These are phyloP conservation scores for Netelia virgata DNA, from an alignment of 2,888 invertebrate species.

Conservation along the genomic window DNA sequence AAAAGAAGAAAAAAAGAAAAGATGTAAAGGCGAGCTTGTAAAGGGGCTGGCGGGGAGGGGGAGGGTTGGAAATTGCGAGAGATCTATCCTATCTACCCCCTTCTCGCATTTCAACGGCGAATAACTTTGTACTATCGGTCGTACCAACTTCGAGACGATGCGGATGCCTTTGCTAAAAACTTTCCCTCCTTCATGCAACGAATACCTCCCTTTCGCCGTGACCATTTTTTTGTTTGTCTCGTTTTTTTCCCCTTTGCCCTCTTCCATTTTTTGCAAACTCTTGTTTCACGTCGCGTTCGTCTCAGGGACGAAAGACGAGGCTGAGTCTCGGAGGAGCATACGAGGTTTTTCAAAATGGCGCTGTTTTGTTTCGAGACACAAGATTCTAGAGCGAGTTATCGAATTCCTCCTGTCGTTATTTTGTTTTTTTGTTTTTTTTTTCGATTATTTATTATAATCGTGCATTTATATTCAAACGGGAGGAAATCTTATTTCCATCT, in stretches of 20 bases:
- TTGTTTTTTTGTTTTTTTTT: not conserved
- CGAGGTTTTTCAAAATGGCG: not conserved
- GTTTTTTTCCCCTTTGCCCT: not conserved
- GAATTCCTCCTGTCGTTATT: slow-evolving; percentile 1
- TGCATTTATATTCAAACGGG: slow-evolving; percentile 61
- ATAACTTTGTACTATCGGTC: slow-evolving; percentile 71
- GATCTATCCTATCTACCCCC: slow-evolving; percentile 59
- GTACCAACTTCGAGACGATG: slow-evolving; percentile 56
- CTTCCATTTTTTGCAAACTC: not conserved
- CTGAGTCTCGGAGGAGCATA: not conserved
- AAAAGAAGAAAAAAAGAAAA: slow-evolving; percentile 9
- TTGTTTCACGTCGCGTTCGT: not conserved
- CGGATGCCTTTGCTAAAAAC: slow-evolving; percentile 64
- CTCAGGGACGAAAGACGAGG: not conserved
- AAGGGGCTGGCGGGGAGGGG: slow-evolving; percentile 38
- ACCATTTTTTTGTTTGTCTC: slow-evolving; percentile 1
- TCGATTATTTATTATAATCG: slow-evolving; percentile 48
- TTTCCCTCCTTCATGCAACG: slow-evolving; percentile 63
- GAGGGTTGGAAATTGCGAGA: slow-evolving; percentile 13
- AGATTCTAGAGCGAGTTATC: slow-evolving; percentile 1
- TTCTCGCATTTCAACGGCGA: slow-evolving; percentile 64
- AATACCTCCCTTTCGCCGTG: slow-evolving; percentile 51
- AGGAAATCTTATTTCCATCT: slow-evolving; percentile 54
- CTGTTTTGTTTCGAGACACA: not conserved
- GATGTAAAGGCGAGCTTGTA: slow-evolving; percentile 6